These are phyloP conservation scores for Pristionchus fissidentatus DNA, from an alignment of 2,888 invertebrate genomes.

Conservation along the genomic window DNA sequence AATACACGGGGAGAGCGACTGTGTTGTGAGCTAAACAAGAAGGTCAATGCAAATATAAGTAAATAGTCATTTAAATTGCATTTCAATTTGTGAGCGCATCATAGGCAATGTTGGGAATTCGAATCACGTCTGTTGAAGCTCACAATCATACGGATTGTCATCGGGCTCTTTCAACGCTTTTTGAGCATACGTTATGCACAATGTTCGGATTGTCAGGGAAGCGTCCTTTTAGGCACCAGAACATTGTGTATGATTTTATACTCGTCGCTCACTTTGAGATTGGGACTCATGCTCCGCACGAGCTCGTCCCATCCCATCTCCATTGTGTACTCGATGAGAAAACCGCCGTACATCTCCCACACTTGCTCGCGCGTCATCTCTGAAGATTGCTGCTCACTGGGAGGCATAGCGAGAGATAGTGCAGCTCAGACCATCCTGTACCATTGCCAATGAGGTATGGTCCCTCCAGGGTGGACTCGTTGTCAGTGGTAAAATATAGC, in stretches of 20 bases:
- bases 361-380: slow-evolving; percentile 72
- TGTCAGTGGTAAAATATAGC: too few relatives aligned
- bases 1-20: not conserved
- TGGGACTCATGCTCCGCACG: slow-evolving; percentile 71
- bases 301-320: slow-evolving; percentile 74
- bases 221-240: not conserved
- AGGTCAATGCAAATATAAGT: not conserved
- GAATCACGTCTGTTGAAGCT: too few relatives aligned
- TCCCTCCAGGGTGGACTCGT: too few relatives aligned
- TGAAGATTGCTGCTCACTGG: too few relatives aligned
- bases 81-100: too few relatives aligned
- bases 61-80: too few relatives aligned
- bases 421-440: too few relatives aligned
- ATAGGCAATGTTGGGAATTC: too few relatives aligned
- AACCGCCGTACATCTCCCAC: slow-evolving; percentile 74
- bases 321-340: slow-evolving; percentile 74
- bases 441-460: too few relatives aligned
- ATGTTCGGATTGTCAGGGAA: too few relatives aligned
- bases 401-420: too few relatives aligned
- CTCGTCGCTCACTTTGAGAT: slow-evolving; percentile 63
- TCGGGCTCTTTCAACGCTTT: not conserved
- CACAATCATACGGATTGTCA: not conserved
- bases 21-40: not conserved
- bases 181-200: not conserved
- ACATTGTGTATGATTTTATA: not conserved